These are phyloP conservation scores for Polydrusus tereticollis DNA, from an alignment of 2,888 invertebrate genomes.

Conservation along the genomic window DNA sequence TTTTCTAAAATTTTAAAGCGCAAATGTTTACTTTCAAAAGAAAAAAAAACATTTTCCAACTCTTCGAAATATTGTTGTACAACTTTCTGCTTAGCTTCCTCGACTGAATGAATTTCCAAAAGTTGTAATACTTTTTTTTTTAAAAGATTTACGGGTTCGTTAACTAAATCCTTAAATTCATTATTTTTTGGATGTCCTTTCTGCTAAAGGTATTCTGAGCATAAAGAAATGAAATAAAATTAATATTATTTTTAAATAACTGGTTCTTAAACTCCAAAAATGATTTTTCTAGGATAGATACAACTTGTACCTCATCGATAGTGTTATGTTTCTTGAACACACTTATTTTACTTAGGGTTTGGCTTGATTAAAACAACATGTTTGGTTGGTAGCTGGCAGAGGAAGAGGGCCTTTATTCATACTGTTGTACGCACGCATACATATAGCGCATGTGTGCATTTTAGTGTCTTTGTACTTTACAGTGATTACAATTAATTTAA, in stretches of 20 bases:
- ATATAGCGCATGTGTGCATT: too few species aligned
- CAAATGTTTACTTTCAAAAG: conserved; percentile 27
- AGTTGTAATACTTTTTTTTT: neutral
- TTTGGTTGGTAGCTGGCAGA: too few species aligned
- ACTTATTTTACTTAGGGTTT: too few species aligned
- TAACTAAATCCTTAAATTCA: neutral
- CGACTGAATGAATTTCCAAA: neutral
- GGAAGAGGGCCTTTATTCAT: too few species aligned
- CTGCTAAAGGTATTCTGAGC: neutral
- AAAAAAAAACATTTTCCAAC: neutral
- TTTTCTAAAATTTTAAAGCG: conserved; percentile 37
- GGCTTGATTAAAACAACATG: too few species aligned
- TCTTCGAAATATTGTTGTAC: neutral
- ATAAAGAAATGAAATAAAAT: neutral
- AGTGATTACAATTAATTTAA: too few species aligned
- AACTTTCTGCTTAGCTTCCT: neutral
- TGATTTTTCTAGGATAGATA: too few species aligned
- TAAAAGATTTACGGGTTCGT: neutral
- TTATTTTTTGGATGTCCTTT: neutral
- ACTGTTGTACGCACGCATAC: too few species aligned
- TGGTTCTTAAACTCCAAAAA: too few species aligned
- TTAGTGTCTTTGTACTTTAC: too few species aligned
- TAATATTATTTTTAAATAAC: neutral
- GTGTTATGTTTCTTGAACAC: too few species aligned
- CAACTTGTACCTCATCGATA: too few species aligned